Evolutionary conservation across 2,113 vertebrate genomes (phyloP), one percentile per base, ranked within the genome.

Genomic region (Xenopus borealis): DNA sequence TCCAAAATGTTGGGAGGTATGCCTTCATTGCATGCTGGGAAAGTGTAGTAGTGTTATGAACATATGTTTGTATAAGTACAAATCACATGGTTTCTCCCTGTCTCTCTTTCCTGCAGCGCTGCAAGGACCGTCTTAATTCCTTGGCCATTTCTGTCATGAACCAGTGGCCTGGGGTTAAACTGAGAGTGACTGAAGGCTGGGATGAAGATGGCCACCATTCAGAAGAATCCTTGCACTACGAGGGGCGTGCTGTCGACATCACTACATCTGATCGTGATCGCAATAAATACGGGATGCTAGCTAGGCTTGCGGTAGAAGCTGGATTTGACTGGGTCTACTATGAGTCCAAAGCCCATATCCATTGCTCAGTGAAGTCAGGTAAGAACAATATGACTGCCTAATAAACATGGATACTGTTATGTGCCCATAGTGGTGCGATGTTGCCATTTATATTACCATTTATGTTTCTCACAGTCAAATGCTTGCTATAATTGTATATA

Each of bases 301-400:
- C 95, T 13, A 89, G 95, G 71, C 84, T 97, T 84, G 95, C 95
- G 0, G 95, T 95, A 70, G 95, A 97, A 83, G 95, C 95, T 2
- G 95, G 95, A 69, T 97, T 97, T 0, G 95, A 97, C 80, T 97
- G 95, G 95, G 95, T 97, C 81, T 94, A 95, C 87, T 97, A 96
- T 0, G 94, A 96, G 83, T 96, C 95, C 82, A 96, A 96, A 86
- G 93, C 91, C 0, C 95, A 97, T 78, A 91, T 97, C 79, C 95
- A 97, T 87, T 96, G 95, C 81, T 96, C 95, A 0, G 96, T 99
- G 83, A 98, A 98, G 82, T 98, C 97, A 85, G 96, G 97, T 99
- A 91, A 85, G 88, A 73, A 8, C 70, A n/a, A 16, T 40, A 30
- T n/a, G 44, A 12, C 10, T 10, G 2, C 47, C 14, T 50, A 12